Evolutionary conservation across 2,113 vertebrate species (phyloP), one percentile per base, ranked within the genome.

Genomic region (Oxyura jamaicensis): DNA sequence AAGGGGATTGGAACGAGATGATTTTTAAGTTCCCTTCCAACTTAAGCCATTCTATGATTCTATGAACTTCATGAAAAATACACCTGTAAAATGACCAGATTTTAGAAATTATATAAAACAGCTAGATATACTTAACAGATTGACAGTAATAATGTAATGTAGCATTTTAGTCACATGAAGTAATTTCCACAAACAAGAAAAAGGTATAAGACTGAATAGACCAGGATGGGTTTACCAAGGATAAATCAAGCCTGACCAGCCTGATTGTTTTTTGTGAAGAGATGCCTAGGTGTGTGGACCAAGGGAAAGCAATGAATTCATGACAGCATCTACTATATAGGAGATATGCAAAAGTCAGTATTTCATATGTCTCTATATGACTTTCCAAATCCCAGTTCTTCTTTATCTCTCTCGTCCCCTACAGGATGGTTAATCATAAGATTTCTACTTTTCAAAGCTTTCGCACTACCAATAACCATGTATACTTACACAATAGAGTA

Each of bases 401-500:
- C 13, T 66, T 88, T 31, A 8, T 68, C 8, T 79, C 12, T 65
- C 29, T 81, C 8, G 6, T 80, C 20, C 41, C 5, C 31, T 74
- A 33, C n/a, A 48, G n/a, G 35, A 26, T 15, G 84, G 58, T 83
- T 80, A 31, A 4, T 74, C 44, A 86, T 66, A 68, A 53, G 50
- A 68, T 93, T 96, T 95, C 39, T 90, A 18, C 29, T 82, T 87
- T 90, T 56, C 41, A 74, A 74, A 88, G 42, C 33, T 94, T 91
- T 69, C 36, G 56, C 48, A 95, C 25, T 63, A 88, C 53, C 90
- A 91, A 95, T 93, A 91, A 78, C 5, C 23, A 2, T 86, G 22
- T 89, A 13, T 92, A 88, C 96, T 95, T 96, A 81, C 92, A 90
- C 82, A 73, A 73, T 22, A 19, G 48, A 73, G 48, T 63, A 82